phyloP scores from a whole-genome alignment of 2,888 invertebrate genomes.

The Lasioglossum lativentre region DNA sequence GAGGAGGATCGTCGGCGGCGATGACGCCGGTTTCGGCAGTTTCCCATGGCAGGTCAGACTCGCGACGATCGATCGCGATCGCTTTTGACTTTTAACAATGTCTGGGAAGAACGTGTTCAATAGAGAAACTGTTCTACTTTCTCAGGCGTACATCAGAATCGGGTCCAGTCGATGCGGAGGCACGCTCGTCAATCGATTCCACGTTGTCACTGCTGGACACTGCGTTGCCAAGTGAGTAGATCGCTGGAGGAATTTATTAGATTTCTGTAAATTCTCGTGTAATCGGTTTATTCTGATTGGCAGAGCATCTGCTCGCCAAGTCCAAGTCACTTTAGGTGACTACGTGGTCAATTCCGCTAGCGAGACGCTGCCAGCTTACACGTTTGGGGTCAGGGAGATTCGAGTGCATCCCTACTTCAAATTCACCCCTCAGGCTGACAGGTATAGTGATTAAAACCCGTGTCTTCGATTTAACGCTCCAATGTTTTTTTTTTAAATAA shows the following conservation, averaged over 20 bases:
- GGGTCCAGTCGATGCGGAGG: conserved; percentile 98
- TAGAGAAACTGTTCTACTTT: conserved; percentile 41
- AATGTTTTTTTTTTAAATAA: too few relatives aligned
- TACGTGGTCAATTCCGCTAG: conserved; percentile 97
- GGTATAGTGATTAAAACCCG: conserved; percentile 65
- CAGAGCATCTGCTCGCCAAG: conserved; percentile 94
- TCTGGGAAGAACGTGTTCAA: conserved; percentile 21
- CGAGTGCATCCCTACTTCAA: conserved; percentile 96
- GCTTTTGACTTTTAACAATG: background rate
- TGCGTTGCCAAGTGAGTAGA: conserved; percentile 91
- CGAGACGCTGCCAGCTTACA: conserved; percentile 95
- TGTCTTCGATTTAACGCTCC: too few relatives aligned
- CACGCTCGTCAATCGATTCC: conserved; percentile 94
- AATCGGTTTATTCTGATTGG: background rate
- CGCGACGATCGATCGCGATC: conserved; percentile 10
- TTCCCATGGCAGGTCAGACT: conserved; percentile 94
- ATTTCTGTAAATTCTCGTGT: background rate
- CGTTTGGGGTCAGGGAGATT: conserved; percentile 95
- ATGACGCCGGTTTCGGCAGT: conserved; percentile 96
- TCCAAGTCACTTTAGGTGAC: conserved; percentile 96
- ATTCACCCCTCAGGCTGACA: conserved; percentile 96
- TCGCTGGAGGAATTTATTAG: background rate
- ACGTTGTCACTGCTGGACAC: conserved; percentile 97
- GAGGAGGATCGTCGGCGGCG: conserved; percentile 95
- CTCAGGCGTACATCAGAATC: conserved; percentile 93